Base-by-base conservation (phyloP, 1,140 invertebrate species). In the Leguminivora glycinivorella region DNA sequence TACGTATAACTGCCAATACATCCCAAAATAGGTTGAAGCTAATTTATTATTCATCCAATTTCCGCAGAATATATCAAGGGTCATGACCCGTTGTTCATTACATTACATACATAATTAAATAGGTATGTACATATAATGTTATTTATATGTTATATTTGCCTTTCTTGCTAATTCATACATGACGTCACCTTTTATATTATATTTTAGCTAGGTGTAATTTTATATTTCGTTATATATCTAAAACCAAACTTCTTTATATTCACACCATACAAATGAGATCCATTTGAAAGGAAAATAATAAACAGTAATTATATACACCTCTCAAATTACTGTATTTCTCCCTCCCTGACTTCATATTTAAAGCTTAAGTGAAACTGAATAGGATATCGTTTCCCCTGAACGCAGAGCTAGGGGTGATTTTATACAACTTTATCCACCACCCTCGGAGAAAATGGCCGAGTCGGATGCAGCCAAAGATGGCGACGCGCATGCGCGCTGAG, bases 381-480 rank as follows among this genome's bases (percentile, higher is more conserved):
- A 60, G 56, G 24, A 25, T 14, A 7, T 29, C 10, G 14, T 63
- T 63, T 63, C 25, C 25, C 7, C 6, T 29, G 22, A 29, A 25
- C 22, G 25, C 24, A 60, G 9, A 24, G n/a, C 58, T 63, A 31
- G 58, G 58, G 58, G 58, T 63, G 25, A 63, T 31, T 63, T 63
- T 63, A 34, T 63, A 31, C 19, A 34, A 67, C 19, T 67, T 43
- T 67, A 67, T 29, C 22, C 47, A 52, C 56, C 56, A 60, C 75
- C 76, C 72, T 71, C 56, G 68, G 77, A 82, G 79, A 84, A 85
- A 85, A 88, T 89, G 87, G 87, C 83, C 63, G 76, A 70, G 34
- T 71, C 67, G 79, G 83, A 84, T 84, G 83, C 84, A 86, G 83
- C 77, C 75, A 74, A 81, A 82, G 83, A 83, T 82, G 80, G 77